phyloP scores from a whole-genome alignment of 2,113 vertebrate genomes.

The Scatophagus argus region DNA sequence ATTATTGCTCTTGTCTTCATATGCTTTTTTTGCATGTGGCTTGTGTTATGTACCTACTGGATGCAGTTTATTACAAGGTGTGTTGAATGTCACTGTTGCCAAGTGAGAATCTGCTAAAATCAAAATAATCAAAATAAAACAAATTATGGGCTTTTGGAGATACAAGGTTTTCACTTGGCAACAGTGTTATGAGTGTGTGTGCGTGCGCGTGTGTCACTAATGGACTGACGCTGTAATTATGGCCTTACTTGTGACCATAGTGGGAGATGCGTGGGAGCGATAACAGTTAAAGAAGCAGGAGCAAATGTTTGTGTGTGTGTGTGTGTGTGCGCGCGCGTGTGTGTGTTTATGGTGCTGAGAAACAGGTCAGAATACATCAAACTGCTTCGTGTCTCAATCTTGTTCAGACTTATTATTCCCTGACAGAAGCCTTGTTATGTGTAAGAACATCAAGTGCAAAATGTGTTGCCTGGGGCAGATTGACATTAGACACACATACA shows the following conservation, averaged over 20 bases:
- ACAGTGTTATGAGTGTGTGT: not conserved
- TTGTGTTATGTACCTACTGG: too few relatives aligned
- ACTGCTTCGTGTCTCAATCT: not conserved
- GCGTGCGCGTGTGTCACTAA: slow-evolving; percentile 9
- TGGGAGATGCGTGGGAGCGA: slow-evolving; percentile 39
- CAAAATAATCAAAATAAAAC: too few relatives aligned
- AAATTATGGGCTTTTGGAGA: too few relatives aligned
- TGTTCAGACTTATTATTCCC: slow-evolving; percentile 16
- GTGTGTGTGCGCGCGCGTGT: slow-evolving; percentile 47
- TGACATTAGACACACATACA: slow-evolving; percentile 47
- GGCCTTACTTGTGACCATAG: slow-evolving; percentile 5
- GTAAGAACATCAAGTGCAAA: slow-evolving; percentile 34
- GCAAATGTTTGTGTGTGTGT: not conserved
- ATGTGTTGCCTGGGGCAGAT: slow-evolving; percentile 48
- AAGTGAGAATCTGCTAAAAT: too few relatives aligned
- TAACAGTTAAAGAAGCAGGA: slow-evolving; percentile 34
- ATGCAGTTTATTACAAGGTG: not conserved
- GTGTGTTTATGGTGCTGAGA: slow-evolving; percentile 34
- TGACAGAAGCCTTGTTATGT: not conserved
- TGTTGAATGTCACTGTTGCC: not conserved
- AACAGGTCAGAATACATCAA: slow-evolving; percentile 51
- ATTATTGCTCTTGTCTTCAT: not conserved
- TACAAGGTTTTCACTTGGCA: not conserved
- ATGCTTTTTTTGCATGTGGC: too few relatives aligned
- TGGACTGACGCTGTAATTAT: not conserved